A percentile compares a stretch with the other conserved stretches of the same genome.
Evolutionary conservation across 2,888 invertebrate genomes (phyloP).

Genomic region (Cylloceria caligata): DNA sequence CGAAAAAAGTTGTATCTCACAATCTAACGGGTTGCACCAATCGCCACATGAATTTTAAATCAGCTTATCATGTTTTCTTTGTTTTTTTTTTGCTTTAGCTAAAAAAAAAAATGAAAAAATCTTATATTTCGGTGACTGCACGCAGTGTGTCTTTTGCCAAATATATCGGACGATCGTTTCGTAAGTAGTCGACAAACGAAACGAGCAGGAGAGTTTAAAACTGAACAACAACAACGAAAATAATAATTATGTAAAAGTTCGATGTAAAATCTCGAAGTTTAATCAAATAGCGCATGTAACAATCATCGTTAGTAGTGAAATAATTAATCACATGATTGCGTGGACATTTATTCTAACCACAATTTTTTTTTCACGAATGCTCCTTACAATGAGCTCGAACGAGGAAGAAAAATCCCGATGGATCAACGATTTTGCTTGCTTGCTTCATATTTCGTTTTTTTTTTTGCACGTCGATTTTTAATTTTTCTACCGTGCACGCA

Average conservation of each 20-base stretch:
- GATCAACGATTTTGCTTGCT: conserved; percentile 15
- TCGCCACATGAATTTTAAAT: conserved; percentile 32
- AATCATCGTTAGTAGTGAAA: conserved; percentile 60
- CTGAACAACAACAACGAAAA: conserved; percentile 44
- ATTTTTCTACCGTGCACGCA: conserved; percentile 21
- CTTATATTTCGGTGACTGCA: conserved; percentile 21
- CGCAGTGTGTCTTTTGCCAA: conserved; percentile 25
- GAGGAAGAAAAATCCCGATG: conserved; percentile 2
- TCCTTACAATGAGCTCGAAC: background rate
- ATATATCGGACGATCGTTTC: conserved; percentile 54
- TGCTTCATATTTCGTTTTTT: background rate
- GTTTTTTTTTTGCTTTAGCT: conserved; percentile 26
- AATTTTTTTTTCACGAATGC: conserved; percentile 16
- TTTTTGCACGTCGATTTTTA: conserved; percentile 34
- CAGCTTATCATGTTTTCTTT: conserved; percentile 21
- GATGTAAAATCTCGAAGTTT: conserved; percentile 61
- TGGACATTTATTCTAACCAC: conserved; percentile 60
- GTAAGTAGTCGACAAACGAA: conserved; percentile 35
- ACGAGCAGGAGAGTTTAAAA: conserved; percentile 44
- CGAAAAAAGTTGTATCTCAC: conserved; percentile 14
- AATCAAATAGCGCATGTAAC: conserved; percentile 62
- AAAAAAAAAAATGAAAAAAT: conserved; percentile 7
- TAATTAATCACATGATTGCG: conserved; percentile 62
- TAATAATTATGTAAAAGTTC: conserved; percentile 41
- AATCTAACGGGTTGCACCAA: conserved; percentile 16